Evolutionary conservation across 2,113 vertebrate species (phyloP).

Genomic region (Otus sunia): DNA sequence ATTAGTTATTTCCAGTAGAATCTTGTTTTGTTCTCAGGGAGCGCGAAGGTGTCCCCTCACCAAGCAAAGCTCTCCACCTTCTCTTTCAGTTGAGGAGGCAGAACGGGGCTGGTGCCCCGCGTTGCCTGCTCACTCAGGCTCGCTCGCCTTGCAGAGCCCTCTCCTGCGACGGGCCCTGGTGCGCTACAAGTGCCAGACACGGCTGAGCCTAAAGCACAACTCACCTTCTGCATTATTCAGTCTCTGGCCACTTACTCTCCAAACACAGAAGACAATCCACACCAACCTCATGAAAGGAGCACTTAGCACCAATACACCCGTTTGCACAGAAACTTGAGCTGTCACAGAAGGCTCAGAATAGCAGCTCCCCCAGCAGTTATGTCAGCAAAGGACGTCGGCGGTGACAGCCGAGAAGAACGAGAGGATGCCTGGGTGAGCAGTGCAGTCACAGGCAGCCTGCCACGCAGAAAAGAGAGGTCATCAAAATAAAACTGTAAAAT

Average conservation of each 20-base stretch:
- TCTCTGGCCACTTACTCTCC: neutral
- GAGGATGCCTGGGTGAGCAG: neutral
- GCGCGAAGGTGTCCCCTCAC: neutral
- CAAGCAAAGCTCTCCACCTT: accelerated
- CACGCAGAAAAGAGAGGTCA: neutral
- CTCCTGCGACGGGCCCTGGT: neutral
- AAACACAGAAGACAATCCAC: neutral
- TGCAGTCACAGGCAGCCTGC: neutral
- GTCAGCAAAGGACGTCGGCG: neutral
- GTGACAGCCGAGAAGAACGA: neutral
- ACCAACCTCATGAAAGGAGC: neutral
- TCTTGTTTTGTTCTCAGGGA: neutral
- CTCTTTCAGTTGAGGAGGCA: neutral
- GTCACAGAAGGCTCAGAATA: neutral
- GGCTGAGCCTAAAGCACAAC: neutral
- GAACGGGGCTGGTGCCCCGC: neutral
- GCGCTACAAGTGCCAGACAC: accelerated
- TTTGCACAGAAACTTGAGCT: neutral
- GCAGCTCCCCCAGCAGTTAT: neutral
- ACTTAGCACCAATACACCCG: neutral
- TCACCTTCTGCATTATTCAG: neutral
- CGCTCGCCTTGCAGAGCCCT: neutral
- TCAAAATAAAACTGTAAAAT: neutral
- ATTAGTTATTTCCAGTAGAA: neutral
- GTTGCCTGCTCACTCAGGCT: neutral